Base-by-base conservation (phyloP, 2,888 invertebrate species). In the Metacarcinus magister region DNA sequence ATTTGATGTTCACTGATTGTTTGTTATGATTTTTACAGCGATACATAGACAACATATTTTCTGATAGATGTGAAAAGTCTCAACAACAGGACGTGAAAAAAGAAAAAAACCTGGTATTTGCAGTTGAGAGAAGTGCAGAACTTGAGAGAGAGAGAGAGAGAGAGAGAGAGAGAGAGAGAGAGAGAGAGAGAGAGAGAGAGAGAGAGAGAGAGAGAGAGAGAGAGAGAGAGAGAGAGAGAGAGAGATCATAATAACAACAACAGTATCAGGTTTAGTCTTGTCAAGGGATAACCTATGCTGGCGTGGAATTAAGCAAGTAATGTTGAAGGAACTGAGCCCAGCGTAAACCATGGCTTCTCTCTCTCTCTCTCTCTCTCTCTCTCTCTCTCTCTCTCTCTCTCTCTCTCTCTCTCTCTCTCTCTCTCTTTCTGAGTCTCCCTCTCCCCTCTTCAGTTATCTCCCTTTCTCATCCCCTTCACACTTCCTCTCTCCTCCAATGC, bases 301-400 rank as follows among this genome's bases (percentile, higher is more conserved):
- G 23, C 75, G 75, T n/a, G 2, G n/a, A 75, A 75, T 75, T 75
- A n/a, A 75, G 23, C n/a, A 19, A 54, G 54, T 75, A 5, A 54
- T 54, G 54, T 54, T 2, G 13, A 54, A 39, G 39, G 54, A 10
- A 19, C 16, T 2, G 19, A 54, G 13, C 54, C 54, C 13, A 16
- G 54, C 16, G 13, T 54, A 54, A 54, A 54, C 54, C 54, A 54
- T 54, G 54, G 13, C 54, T 10, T 16, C 10, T 10, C 67, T 10
- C 19, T 10, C 67, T 10, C 67, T 67, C 3, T n/a, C 75, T 75
- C 75, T 75, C 75, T 75, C 75, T 75, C 75, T 75, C 75, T 75
- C 75, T 75, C 75, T 75, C 75, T 75, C 82, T 82, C 82, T 82
- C 82, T 82, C 32, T 67, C n/a, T 67, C 67, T 67, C n/a, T 67